phyloP scores from a whole-genome alignment of 2,888 invertebrate genomes.

The Pomacea canaliculata region DNA sequence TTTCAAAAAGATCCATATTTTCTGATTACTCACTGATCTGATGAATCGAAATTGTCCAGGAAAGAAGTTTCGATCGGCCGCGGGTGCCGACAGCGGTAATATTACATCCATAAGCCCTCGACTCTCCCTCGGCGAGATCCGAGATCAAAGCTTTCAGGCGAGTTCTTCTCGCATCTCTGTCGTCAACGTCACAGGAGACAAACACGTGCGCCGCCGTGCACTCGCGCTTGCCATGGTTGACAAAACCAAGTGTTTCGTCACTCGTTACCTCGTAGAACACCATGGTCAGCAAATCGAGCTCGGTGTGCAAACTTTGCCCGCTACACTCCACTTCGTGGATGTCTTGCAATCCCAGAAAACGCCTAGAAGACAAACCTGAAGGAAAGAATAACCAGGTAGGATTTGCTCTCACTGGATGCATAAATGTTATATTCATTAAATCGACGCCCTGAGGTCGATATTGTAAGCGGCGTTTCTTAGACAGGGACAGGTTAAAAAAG shows the following conservation, averaged over 20 bases:
- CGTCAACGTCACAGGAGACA: conserved; percentile 11
- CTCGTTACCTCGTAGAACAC: not conserved
- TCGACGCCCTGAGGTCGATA: too few relatives aligned
- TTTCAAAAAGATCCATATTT: too few relatives aligned
- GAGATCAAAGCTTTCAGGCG: not conserved
- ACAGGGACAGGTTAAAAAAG: too few relatives aligned
- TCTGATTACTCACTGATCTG: conserved; percentile 14
- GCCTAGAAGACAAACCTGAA: conserved; percentile 8
- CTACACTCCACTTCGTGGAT: conserved; percentile 15
- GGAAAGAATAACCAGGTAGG: not conserved
- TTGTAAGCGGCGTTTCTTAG: too few relatives aligned
- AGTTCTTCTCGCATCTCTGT: conserved; percentile 1
- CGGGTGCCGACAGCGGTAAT: not conserved
- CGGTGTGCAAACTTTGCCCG: conserved; percentile 1
- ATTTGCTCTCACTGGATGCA: too few relatives aligned
- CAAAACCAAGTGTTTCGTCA: not conserved
- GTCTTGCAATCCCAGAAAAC: conserved; percentile 1
- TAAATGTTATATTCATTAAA: too few relatives aligned
- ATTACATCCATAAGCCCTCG: conserved; percentile 15
- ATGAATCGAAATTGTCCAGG: conserved; percentile 9
- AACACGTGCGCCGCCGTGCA: conserved; percentile 17
- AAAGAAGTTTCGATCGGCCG: not conserved
- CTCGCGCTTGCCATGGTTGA: conserved; percentile 3
- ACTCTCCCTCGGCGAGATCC: conserved; percentile 13
- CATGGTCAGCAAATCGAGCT: conserved; percentile 8